Percentiles rank a stretch among this genome's conserved stretches.
These are phyloP conservation scores for Megaceryle torquata DNA, from an alignment of 2,113 vertebrate species.

Conservation along the genomic window DNA sequence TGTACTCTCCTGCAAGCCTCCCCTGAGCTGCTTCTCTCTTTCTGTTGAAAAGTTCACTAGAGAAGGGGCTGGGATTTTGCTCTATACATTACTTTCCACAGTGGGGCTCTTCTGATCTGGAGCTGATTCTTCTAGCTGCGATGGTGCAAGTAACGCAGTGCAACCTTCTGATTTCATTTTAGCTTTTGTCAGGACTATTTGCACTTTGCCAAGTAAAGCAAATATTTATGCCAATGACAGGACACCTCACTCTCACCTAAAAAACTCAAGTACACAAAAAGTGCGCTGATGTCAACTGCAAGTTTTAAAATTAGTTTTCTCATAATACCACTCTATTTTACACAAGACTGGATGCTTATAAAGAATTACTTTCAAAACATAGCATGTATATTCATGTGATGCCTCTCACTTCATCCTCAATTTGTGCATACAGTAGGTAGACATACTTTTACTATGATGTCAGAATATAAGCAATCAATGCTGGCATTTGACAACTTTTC, in stretches of 20 bases:
- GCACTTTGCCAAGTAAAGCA: not conserved
- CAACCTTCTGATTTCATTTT: not conserved
- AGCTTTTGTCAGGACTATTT: not conserved
- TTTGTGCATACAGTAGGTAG: not conserved
- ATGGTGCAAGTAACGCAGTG: not conserved
- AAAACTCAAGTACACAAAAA: not conserved
- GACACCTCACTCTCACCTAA: not conserved
- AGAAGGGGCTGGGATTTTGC: not conserved
- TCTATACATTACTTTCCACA: not conserved
- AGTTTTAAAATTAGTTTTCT: not conserved
- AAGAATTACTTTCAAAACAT: not conserved
- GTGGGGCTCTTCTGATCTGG: fast-evolving
- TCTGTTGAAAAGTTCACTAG: not conserved
- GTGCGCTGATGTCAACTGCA: not conserved
- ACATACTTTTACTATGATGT: not conserved
- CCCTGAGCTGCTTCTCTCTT: fast-evolving
- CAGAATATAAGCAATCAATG: not conserved
- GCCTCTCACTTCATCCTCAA: not conserved
- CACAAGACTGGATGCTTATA: not conserved
- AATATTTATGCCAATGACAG: not conserved
- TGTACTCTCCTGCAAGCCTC: not conserved
- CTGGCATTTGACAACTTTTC: not conserved
- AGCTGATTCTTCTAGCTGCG: not conserved
- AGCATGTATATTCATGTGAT: fast-evolving
- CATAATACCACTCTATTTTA: not conserved